A percentile compares a stretch with the other conserved stretches of the same genome.
Conservation (phyloP, 2,113 vertebrate species). For the Lophura nycthemera region DNA sequence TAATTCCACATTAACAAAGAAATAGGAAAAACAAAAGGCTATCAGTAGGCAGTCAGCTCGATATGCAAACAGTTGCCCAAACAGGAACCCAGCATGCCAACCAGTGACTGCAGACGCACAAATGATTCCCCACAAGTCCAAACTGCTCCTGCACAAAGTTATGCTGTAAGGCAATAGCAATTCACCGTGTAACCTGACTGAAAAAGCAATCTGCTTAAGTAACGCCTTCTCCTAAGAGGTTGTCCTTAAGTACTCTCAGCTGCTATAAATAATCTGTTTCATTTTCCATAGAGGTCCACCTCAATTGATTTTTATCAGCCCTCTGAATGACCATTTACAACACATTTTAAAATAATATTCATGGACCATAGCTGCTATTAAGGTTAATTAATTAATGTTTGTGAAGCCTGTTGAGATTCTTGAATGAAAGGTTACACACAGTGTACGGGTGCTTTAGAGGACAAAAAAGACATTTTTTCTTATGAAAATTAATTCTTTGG, state of each 20-base stretch:
- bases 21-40: neutral
- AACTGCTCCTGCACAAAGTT: neutral
- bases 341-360: slow-evolving; percentile 11
- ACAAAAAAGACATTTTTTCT: neutral
- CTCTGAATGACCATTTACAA: slow-evolving; percentile 16
- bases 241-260: neutral
- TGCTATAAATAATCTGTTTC: neutral
- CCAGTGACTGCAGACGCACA: neutral
- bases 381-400: slow-evolving; percentile 48
- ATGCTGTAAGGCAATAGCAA: neutral
- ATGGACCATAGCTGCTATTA: neutral
- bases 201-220: neutral
- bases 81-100: neutral
- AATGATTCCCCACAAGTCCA: neutral
- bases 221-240: neutral
- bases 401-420: neutral
- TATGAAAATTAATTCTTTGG: neutral
- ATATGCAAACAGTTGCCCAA: neutral
- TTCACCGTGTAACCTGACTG: neutral
- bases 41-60: neutral
- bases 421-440: neutral
- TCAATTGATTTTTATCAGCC: neutral
- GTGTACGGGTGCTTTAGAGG: neutral
- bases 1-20: neutral
- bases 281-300: neutral